Evolutionary conservation across 2,888 invertebrate species (phyloP), one percentile per base, ranked within the genome.

Genomic region (Zeuzera pyrina): DNA sequence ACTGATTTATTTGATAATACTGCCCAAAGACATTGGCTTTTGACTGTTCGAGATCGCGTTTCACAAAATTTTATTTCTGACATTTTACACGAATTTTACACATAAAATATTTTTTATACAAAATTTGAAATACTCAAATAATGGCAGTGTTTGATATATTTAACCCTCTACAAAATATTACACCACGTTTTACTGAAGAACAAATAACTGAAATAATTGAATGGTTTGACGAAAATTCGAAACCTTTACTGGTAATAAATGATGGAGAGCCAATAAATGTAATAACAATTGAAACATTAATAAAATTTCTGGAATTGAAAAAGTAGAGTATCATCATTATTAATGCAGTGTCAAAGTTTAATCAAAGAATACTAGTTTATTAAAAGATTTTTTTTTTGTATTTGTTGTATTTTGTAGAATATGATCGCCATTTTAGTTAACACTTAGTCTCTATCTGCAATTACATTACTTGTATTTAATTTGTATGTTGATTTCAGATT

Each of bases 171-270:
- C 32, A 40, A 43, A 56, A 64, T 34, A 22, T 63, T 22, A 60
- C 51, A 11, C 55, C 57, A 21, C 52, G 57, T 37, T 72, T 78
- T 39, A 70, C 58, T 10, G 63, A 71, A 47, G 67, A 73, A 37
- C 60, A 78, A 41, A 31, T 77, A 30, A 31, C 41, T 23, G 58
- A 66, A 38, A 63, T 74, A 1, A 36, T 45, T 15, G 45, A 60
- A 28, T 79, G 67, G 69, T 81, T 77, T 49, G 67, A 73, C 33
- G 51, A 45, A 30, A 60, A 59, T 23, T 47, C 73, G 21, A 59
- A 70, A 36, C 66, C 71, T 7, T 36, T 58, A 14, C 38, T 71
- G 27, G 41, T 44, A 26, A 58, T 65, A 43, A 52, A 70, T 31
- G 61, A 70, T 12, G 59, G 51, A 12, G 57, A 55, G 47, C 60